Percentiles rank a stretch among this genome's conserved stretches.
Conservation (phyloP, 2,113 vertebrate species). For the Ibidorhyncha struthersii region DNA sequence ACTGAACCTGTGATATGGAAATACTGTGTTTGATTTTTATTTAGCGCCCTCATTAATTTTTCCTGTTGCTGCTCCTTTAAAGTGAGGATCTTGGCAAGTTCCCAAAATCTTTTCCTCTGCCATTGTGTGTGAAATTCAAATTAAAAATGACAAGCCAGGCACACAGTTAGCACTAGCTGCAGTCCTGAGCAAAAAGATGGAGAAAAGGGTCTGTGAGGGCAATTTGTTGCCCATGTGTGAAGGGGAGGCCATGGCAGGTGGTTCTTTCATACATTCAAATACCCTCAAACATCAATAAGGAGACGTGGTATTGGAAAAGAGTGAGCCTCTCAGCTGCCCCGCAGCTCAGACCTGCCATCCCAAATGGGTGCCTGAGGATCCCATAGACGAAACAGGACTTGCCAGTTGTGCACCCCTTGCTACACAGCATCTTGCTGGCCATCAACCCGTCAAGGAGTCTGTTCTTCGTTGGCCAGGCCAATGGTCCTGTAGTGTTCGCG, state of each 20-base stretch:
- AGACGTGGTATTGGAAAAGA: not conserved
- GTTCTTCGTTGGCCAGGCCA: not conserved
- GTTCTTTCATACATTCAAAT: not conserved
- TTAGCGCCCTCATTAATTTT: conserved; percentile 34
- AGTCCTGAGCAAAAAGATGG: not conserved
- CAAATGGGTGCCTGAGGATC: not conserved
- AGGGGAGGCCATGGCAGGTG: not conserved
- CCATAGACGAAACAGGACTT: not conserved
- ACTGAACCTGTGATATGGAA: conserved; percentile 20
- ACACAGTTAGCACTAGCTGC: not conserved
- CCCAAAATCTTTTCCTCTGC: not conserved
- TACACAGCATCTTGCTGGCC: not conserved
- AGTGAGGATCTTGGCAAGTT: conserved; percentile 10
- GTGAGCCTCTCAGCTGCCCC: fast-evolving
- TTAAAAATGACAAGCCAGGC: not conserved
- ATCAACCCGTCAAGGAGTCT: not conserved
- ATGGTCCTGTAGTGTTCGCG: not conserved
- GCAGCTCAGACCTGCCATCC: not conserved
- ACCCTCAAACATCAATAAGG: not conserved
- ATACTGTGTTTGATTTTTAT: conserved; percentile 28
- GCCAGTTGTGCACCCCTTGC: not conserved
- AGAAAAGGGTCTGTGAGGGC: not conserved
- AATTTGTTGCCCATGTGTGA: not conserved
- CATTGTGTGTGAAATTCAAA: not conserved
- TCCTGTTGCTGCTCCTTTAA: conserved; percentile 24